Conservation (phyloP, 2,888 invertebrate species). For the Oscheius sp. region DNA sequence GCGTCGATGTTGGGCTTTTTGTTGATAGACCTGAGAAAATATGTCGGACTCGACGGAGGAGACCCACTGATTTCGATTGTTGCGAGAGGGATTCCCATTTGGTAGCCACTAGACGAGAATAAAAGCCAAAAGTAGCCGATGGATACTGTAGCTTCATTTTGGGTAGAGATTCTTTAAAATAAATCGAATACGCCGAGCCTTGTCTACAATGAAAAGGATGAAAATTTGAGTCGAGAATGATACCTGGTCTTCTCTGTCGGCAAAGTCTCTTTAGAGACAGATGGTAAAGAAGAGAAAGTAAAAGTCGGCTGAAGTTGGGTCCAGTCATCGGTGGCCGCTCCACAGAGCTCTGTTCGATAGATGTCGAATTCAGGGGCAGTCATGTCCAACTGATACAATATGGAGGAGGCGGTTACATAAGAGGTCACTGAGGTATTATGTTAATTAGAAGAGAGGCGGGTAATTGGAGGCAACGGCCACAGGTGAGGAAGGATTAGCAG, state of each 20-base stretch:
- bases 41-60: not conserved
- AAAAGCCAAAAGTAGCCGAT: conserved; percentile 7
- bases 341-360: conserved; percentile 20
- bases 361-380: conserved; percentile 3
- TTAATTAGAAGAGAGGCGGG: conserved; percentile 5
- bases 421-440: conserved; percentile 7
- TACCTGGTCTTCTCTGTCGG: conserved; percentile 17
- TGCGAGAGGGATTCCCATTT: conserved; percentile 21
- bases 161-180: conserved; percentile 21
- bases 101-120: conserved; percentile 24
- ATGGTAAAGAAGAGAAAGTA: not conserved
- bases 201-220: not conserved
- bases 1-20: conserved; percentile 18
- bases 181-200: conserved; percentile 22
- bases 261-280: not conserved
- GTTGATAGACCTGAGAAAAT: conserved; percentile 7
- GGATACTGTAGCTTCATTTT: conserved; percentile 4
- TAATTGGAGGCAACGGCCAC: conserved; percentile 1
- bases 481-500: conserved; percentile 23
- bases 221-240: not conserved
- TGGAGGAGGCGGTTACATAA: not conserved
- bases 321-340: conserved; percentile 21
- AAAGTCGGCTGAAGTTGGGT: conserved; percentile 26
- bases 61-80: conserved; percentile 6
- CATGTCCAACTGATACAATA: not conserved